These are phyloP conservation scores for Mesitornis unicolor DNA, from an alignment of 2,113 vertebrate species.

Conservation along the genomic window DNA sequence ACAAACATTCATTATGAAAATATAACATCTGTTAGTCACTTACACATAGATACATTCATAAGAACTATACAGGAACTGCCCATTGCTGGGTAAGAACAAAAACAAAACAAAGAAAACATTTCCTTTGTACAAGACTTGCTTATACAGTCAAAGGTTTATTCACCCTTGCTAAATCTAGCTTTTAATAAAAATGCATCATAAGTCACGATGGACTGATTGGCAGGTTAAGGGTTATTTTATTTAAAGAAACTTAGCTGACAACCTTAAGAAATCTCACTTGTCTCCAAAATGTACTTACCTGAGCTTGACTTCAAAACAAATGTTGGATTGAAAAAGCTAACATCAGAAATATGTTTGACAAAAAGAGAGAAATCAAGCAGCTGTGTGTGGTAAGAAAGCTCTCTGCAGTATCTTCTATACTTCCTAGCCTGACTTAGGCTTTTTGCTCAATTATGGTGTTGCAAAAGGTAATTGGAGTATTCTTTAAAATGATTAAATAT, in stretches of 20 bases:
- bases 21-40: neutral
- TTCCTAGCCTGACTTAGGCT: neutral
- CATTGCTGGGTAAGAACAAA: neutral
- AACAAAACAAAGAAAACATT: neutral
- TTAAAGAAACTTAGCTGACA: neutral
- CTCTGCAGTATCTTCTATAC: neutral
- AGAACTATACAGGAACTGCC: neutral
- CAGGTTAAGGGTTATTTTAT: neutral
- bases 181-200: neutral
- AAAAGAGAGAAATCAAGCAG: neutral
- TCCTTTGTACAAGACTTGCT: neutral
- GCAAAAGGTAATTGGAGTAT: neutral
- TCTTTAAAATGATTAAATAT: neutral
- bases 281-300: neutral
- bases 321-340: neutral
- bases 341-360: neutral
- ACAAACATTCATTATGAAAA: neutral
- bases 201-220: neutral
- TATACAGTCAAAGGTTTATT: neutral
- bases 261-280: neutral
- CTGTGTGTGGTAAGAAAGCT: neutral
- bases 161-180: neutral
- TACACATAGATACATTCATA: neutral
- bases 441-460: neutral
- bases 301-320: neutral